Percentiles rank a stretch among this genome's conserved stretches.
phyloP scores from a whole-genome alignment of 2,113 vertebrate species.

The Melanerpes aurifrons region DNA sequence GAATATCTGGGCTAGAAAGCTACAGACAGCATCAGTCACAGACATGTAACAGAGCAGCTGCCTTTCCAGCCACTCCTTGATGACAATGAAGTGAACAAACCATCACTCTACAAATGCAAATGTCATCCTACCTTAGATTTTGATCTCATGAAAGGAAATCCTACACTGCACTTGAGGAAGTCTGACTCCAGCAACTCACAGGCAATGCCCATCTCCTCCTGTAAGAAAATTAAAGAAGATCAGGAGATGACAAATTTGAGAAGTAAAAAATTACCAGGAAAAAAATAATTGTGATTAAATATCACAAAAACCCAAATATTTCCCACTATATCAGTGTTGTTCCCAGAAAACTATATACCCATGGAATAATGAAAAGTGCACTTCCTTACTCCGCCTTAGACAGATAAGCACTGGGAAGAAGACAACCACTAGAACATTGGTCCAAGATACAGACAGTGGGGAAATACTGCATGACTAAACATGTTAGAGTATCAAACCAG shows the following conservation, averaged over 20 bases:
- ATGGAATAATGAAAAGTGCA: background rate
- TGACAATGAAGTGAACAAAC: background rate
- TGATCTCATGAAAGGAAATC: conserved; percentile 98
- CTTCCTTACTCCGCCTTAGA: background rate
- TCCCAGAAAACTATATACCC: background rate
- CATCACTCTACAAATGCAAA: background rate
- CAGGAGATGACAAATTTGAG: background rate
- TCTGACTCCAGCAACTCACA: conserved; percentile 92
- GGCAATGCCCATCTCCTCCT: conserved; percentile 97
- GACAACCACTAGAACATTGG: background rate
- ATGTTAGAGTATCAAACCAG: background rate
- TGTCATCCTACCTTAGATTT: conserved; percentile 86
- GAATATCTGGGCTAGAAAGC: background rate
- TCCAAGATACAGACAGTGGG: background rate
- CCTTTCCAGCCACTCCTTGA: background rate
- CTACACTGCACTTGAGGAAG: conserved; percentile 96
- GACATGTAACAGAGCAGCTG: background rate
- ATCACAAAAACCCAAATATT: background rate
- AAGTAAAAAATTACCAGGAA: background rate
- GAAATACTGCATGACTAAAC: background rate
- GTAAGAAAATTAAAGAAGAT: conserved; percentile 58
- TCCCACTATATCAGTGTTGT: background rate
- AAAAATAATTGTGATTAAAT: background rate
- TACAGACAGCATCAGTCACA: background rate
- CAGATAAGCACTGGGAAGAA: background rate